Percentiles rank a stretch among this genome's conserved stretches.
Evolutionary conservation across 2,888 invertebrate species (phyloP).

Genomic region (Agrochola circellaris): DNA sequence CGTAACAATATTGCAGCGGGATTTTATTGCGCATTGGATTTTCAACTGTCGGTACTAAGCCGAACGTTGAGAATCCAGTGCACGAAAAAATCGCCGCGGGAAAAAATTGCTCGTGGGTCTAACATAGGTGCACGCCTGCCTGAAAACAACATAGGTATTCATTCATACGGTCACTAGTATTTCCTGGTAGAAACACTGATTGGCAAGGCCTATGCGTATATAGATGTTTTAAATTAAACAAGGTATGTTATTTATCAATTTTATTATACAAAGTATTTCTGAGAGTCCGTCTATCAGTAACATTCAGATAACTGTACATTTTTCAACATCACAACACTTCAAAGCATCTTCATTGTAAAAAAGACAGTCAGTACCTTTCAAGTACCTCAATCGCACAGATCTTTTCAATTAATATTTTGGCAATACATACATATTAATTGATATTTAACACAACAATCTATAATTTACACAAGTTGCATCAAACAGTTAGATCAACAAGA

Average conservation of each 20-base stretch:
- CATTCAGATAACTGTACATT: slow-evolving; percentile 67
- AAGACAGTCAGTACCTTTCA: slow-evolving; percentile 65
- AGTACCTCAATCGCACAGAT: slow-evolving; percentile 55
- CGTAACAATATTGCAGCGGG: too few species aligned
- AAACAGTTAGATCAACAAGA: slow-evolving; percentile 39
- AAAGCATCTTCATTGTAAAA: slow-evolving; percentile 63
- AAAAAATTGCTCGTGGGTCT: too few species aligned
- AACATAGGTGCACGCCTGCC: background rate
- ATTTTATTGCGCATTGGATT: too few species aligned
- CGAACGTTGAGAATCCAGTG: too few species aligned
- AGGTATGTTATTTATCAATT: slow-evolving; percentile 46
- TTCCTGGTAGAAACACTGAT: background rate
- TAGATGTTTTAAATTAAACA: slow-evolving; percentile 31
- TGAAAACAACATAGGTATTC: too few species aligned
- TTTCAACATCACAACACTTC: slow-evolving; percentile 65
- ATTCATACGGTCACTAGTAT: background rate
- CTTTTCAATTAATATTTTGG: slow-evolving; percentile 56
- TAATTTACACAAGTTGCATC: slow-evolving; percentile 47
- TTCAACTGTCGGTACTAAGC: too few species aligned
- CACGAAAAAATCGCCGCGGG: too few species aligned
- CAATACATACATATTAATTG: slow-evolving; percentile 51
- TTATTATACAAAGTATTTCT: slow-evolving; percentile 77
- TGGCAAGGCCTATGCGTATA: background rate
- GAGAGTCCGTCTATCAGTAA: slow-evolving; percentile 64
- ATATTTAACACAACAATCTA: slow-evolving; percentile 55